Conservation (phyloP, 2,113 vertebrate genomes). For the Nothoprocta perdicaria region DNA sequence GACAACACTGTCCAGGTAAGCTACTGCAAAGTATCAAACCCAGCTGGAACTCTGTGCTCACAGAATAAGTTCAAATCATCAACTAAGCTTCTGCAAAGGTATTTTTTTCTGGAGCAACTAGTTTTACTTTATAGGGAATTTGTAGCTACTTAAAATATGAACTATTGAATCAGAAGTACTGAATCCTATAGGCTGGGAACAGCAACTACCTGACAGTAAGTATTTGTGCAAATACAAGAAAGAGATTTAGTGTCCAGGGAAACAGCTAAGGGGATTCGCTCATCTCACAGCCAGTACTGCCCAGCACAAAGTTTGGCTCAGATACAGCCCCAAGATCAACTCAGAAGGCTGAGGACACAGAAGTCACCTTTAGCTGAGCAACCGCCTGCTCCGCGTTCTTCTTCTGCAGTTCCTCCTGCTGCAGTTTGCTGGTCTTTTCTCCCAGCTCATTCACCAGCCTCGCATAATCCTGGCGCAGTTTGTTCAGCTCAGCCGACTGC, state of each 20-base stretch:
- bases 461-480: constrained; percentile 90
- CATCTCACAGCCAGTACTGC: not conserved
- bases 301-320: not conserved
- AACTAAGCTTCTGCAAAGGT: not conserved
- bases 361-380: constrained; percentile 85
- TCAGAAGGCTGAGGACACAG: not conserved
- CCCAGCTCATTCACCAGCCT: constrained; percentile 90
- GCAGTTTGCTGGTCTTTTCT: constrained; percentile 89
- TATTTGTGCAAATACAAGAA: not conserved
- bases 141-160: not conserved
- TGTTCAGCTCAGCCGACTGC: constrained; percentile 93
- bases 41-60: not conserved
- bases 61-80: not conserved
- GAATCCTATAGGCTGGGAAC: not conserved
- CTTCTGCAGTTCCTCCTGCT: constrained; percentile 95
- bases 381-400: constrained; percentile 92
- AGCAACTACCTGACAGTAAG: not conserved
- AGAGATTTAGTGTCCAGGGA: not conserved
- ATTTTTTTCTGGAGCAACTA: not conserved
- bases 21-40: not conserved
- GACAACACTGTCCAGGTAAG: not conserved
- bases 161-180: not conserved
- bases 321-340: not conserved
- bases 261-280: not conserved
- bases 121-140: not conserved